Base-by-base conservation (phyloP, 2,888 invertebrate species). In the Drosophila neonasuta region DNA sequence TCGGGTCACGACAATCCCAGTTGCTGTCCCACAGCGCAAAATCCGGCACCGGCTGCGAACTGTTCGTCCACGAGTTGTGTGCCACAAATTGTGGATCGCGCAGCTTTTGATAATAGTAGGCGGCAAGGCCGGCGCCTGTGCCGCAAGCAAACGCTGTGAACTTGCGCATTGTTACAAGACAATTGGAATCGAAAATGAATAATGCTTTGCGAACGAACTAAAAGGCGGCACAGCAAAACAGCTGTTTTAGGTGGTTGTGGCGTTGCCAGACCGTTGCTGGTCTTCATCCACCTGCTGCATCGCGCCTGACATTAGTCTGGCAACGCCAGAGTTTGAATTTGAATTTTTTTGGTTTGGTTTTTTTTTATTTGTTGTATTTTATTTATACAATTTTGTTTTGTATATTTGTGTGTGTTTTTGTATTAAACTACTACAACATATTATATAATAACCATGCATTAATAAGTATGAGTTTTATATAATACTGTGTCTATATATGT, bases 1-100 rank as follows among this genome's bases (percentile, higher is more conserved):
- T 93, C 2, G 97, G 96, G 69, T 95, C 94, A 36, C 97, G 93
- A 87, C 96, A 95, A 90, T 97, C 97, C 97, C 97, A 97, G 91
- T 97, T 97, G 57, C 91, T 92, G 81, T 97, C 95, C 97, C 97
- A 97, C 87, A 94, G 93, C 0, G 94, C 92, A 65, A 91, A 92
- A 0, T 83, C 72, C 45, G 75, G 80, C 3, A 90, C 59, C 10
- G 80, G 77, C 13, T 62, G 68, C 1, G 83, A 77, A 29, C 79
- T 80, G 6, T 94, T 94, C 0, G 95, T 95, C 95, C 95, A 95
- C 0, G 95, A 94, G 79, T 93, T 93, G 42, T 92, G 90, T 0
- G 93, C 95, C 0, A 92, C 94, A 17, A 69, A 89, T 51, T 91
- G 91, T 74, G 92, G 92, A 50, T 91, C 91, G 46, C 91, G 89